A percentile compares a stretch with the other conserved stretches of the same genome.
Conservation (phyloP, 2,888 invertebrate species). For the Odontocerum albicorne region DNA sequence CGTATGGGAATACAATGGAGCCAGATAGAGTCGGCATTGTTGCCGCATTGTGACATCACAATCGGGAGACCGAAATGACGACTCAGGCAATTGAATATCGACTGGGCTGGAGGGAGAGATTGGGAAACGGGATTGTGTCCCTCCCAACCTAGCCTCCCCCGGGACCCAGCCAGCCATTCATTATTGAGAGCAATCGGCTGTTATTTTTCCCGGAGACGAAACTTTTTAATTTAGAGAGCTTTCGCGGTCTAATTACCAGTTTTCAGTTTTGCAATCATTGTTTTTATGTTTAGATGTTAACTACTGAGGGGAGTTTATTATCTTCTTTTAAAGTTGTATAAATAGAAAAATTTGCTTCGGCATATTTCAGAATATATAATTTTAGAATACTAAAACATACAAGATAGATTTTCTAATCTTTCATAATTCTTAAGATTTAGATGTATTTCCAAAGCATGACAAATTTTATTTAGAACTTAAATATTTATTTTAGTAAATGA, state of each 20-base stretch:
- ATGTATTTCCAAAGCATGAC: too few relatives aligned
- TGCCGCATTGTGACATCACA: constrained; percentile 35
- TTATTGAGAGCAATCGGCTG: constrained; percentile 35
- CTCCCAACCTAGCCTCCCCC: constrained; percentile 9
- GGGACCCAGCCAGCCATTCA: constrained; percentile 22
- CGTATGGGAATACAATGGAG: constrained; percentile 34
- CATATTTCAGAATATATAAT: too few relatives aligned
- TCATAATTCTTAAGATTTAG: too few relatives aligned
- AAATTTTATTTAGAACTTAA: too few relatives aligned
- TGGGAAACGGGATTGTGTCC: background rate
- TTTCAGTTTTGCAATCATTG: constrained; percentile 14
- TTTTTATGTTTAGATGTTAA: constrained; percentile 6
- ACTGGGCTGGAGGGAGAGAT: constrained; percentile 30
- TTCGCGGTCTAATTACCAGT: constrained; percentile 27
- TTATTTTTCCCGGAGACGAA: constrained; percentile 29
- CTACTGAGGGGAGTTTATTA: too few relatives aligned
- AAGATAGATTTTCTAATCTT: too few relatives aligned
- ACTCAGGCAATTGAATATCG: constrained; percentile 36
- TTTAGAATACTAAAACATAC: too few relatives aligned
- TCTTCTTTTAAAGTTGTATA: too few relatives aligned
- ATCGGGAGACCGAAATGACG: constrained; percentile 37
- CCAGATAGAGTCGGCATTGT: constrained; percentile 37
- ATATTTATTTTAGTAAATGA: too few relatives aligned
- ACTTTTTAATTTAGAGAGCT: constrained; percentile 31
- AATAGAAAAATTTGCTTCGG: too few relatives aligned